A percentile compares a stretch with the other conserved stretches of the same genome.
Conservation (phyloP, 2,888 invertebrate species). For the Lumbricus terrestris region DNA sequence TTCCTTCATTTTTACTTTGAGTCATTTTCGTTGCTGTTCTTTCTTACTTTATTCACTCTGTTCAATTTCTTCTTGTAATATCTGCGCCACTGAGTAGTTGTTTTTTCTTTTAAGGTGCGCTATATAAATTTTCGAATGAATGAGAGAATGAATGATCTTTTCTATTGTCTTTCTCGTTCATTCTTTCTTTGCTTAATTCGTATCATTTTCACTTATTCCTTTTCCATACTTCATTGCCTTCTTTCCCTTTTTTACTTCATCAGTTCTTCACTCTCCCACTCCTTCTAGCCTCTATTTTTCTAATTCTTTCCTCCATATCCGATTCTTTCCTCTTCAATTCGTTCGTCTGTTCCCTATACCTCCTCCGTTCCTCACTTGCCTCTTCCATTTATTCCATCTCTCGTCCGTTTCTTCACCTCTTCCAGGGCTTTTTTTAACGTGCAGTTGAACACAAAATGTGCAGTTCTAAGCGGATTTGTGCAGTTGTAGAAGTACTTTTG, state of each 20-base stretch:
- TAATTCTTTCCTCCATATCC: neutral
- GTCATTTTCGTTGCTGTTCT: neutral
- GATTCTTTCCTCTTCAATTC: no score
- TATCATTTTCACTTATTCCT: neutral
- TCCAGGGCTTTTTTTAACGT: no score
- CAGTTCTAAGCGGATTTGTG: no score
- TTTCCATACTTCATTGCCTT: neutral
- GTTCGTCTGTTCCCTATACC: no score
- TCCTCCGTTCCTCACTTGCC: no score
- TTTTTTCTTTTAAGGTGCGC: neutral
- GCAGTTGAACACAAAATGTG: no score
- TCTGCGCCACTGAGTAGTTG: neutral
- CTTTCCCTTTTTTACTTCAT: neutral
- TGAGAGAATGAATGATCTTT: no score
- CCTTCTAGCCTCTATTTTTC: neutral
- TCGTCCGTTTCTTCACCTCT: no score
- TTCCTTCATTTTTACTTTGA: neutral
- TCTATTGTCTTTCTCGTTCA: neutral
- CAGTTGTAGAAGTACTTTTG: no score
- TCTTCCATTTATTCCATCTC: neutral
- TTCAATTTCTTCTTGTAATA: no score
- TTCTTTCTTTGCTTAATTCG: neutral
- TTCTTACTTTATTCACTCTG: neutral
- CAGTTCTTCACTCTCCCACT: neutral
- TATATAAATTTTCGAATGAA: no score